phyloP scores from a whole-genome alignment of 2,888 invertebrate genomes.

The Bombylius major region DNA sequence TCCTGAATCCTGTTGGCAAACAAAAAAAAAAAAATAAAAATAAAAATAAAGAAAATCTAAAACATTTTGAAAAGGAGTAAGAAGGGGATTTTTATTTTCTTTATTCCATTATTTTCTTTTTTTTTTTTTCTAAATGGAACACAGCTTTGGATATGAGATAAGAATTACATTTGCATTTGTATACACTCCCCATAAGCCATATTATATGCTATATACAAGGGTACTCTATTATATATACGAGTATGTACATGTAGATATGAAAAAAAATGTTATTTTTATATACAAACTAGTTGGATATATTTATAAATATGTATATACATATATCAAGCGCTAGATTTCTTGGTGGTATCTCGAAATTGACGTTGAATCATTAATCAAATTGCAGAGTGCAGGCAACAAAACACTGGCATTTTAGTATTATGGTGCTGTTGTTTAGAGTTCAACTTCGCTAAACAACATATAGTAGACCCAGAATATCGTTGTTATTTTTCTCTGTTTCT shows the following conservation, averaged over 20 bases:
- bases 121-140: conserved; percentile 5
- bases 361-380: conserved; percentile 37
- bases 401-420: neutral
- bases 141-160: conserved; percentile 7
- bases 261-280: too few species aligned
- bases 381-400: conserved; percentile 31
- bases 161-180: conserved; percentile 9
- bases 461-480: conserved; percentile 4
- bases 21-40: neutral
- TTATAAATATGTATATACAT: neutral
- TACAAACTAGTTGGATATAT: too few species aligned
- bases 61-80: neutral
- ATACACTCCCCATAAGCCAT: neutral
- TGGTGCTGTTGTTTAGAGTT: conserved; percentile 1
- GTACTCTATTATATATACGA: neutral
- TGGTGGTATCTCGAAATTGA: conserved; percentile 29
- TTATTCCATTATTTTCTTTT: conserved; percentile 1
- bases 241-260: neutral
- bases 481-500: neutral
- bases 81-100: neutral
- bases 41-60: too few species aligned
- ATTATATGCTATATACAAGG: neutral
- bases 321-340: conserved; percentile 16
- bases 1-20: neutral
- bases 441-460: conserved; percentile 1